Conservation (phyloP, 2,113 vertebrate genomes). For the Smithornis capensis region DNA sequence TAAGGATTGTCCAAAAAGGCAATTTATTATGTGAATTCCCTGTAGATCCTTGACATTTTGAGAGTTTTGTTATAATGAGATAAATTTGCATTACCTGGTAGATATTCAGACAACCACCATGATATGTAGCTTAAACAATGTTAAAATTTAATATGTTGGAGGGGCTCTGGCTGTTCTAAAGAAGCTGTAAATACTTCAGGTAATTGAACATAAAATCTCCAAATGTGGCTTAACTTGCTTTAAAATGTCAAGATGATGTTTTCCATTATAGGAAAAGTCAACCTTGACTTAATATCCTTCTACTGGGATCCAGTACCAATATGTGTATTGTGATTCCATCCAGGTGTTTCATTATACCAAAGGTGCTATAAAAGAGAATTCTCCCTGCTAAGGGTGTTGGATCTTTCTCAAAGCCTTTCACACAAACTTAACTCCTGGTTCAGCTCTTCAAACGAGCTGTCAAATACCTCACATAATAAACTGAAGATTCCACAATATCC, state of each 20-base stretch:
- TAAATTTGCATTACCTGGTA: background rate
- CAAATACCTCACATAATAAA: background rate
- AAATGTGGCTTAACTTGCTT: background rate
- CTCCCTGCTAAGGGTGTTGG: background rate
- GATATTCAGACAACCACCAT: background rate
- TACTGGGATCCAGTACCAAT: background rate
- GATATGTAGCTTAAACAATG: background rate
- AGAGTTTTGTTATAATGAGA: background rate
- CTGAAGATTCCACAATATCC: background rate
- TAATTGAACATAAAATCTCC: background rate
- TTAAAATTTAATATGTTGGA: background rate
- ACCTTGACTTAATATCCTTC: background rate
- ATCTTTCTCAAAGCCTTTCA: background rate
- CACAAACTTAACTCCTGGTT: background rate
- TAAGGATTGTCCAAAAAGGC: background rate
- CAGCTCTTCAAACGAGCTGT: background rate
- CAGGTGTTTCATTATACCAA: conserved; percentile 19
- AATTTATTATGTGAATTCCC: background rate
- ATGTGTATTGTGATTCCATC: background rate
- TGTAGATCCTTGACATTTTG: background rate
- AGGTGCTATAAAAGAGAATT: background rate
- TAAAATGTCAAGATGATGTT: background rate
- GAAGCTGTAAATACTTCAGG: background rate
- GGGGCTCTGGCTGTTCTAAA: background rate
- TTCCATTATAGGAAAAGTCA: background rate